Evolutionary conservation across 2,797 vertebrate species (phyloP).

Genomic region (Phyllotis vaccarum): DNA sequence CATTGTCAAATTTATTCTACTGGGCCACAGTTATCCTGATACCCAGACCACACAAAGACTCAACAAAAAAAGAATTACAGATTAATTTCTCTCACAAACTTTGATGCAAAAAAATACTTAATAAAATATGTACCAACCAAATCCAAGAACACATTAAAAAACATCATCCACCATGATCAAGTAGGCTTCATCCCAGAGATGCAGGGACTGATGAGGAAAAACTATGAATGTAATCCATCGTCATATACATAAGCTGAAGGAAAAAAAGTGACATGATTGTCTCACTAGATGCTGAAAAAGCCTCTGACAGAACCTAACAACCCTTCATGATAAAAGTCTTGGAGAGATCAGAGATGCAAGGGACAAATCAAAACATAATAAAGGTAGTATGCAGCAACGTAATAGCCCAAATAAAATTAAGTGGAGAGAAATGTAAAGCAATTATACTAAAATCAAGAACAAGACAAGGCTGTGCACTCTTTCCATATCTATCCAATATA

Average conservation of each 20-base stretch:
- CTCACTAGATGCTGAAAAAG: not conserved
- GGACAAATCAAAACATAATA: not conserved
- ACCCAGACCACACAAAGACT: not conserved
- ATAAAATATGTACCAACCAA: not conserved
- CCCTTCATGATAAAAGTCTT: not conserved
- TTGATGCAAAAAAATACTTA: not conserved
- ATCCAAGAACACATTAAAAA: not conserved
- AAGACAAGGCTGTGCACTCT: not conserved
- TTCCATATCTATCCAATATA: not conserved
- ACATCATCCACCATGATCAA: not conserved
- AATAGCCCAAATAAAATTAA: not conserved
- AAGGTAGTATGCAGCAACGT: not conserved
- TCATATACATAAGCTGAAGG: not conserved
- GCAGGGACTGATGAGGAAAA: not conserved
- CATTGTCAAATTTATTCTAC: not conserved
- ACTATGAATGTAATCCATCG: not conserved
- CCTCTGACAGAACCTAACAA: not conserved
- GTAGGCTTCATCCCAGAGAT: not conserved
- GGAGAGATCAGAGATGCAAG: not conserved
- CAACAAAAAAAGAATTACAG: not conserved
- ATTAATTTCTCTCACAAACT: not conserved
- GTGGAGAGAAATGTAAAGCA: not conserved
- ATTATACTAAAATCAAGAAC: not conserved
- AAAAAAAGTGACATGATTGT: not conserved
- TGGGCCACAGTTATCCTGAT: not conserved